Conservation (phyloP, 2,113 vertebrate genomes). For the Cochlearius cochlearius region DNA sequence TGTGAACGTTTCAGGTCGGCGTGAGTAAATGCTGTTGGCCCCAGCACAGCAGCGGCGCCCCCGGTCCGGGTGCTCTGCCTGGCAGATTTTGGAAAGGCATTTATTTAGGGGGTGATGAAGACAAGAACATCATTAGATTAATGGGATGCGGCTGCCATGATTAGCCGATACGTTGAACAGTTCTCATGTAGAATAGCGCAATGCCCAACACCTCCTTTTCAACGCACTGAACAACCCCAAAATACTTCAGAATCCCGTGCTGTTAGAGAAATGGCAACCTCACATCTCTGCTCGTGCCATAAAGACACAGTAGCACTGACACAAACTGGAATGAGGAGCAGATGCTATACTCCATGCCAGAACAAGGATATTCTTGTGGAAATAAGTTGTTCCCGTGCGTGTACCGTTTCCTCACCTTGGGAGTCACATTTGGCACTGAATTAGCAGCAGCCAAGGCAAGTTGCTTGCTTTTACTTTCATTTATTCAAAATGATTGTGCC, state of each 20-base stretch:
- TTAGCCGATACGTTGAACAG: background rate
- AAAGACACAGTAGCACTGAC: background rate
- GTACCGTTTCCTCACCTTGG: background rate
- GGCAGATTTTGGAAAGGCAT: background rate
- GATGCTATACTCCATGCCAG: background rate
- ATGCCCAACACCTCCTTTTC: background rate
- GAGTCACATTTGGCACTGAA: background rate
- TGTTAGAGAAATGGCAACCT: background rate
- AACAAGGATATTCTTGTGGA: background rate
- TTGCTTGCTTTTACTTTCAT: background rate
- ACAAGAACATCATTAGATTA: background rate
- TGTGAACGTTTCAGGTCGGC: too few species aligned
- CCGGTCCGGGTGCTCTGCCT: fast-evolving
- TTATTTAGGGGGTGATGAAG: background rate
- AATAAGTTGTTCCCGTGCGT: background rate
- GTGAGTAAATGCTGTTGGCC: background rate
- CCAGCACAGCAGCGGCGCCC: fast-evolving
- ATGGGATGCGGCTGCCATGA: background rate
- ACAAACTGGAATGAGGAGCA: background rate
- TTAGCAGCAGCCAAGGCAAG: background rate
- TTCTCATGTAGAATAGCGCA: background rate
- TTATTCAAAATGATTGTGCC: background rate
- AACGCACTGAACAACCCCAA: background rate
- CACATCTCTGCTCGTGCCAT: background rate
- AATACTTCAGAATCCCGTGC: background rate